phyloP scores from a whole-genome alignment of 1,140 invertebrate genomes.

The Drosophila baimaii region DNA sequence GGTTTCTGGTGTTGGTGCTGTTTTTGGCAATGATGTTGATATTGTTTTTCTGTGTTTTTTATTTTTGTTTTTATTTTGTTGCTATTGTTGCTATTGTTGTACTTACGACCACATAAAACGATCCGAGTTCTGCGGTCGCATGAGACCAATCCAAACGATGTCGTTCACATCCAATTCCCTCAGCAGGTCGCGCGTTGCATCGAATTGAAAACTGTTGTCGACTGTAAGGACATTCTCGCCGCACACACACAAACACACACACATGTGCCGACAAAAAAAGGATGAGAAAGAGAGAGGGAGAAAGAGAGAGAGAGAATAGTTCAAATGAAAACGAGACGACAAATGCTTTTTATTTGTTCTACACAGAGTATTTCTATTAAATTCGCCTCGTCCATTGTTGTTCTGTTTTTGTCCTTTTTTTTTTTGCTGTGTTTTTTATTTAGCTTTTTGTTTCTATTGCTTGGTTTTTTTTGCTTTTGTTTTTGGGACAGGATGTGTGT shows the following conservation, averaged over 20 bases:
- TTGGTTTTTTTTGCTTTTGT: not conserved
- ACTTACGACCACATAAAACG: constrained; percentile 91
- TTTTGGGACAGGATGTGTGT: constrained; percentile 25
- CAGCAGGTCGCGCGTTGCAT: constrained; percentile 89
- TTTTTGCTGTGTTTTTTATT: constrained; percentile 7
- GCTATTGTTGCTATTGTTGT: constrained; percentile 32
- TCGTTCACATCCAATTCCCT: constrained; percentile 90
- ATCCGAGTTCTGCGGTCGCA: constrained; percentile 87
- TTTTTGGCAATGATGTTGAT: constrained; percentile 24
- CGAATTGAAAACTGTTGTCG: constrained; percentile 89
- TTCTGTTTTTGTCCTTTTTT: constrained; percentile 17
- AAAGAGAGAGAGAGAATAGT: constrained; percentile 29
- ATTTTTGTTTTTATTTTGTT: not conserved
- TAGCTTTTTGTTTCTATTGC: constrained; percentile 38
- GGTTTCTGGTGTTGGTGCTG: constrained; percentile 32
- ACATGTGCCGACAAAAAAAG: constrained; percentile 30
- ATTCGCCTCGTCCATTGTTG: constrained; percentile 59
- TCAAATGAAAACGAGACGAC: constrained; percentile 58
- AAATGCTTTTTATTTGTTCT: constrained; percentile 78
- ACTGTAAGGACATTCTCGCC: constrained; percentile 84
- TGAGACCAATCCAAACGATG: constrained; percentile 90
- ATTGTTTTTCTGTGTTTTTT: not conserved
- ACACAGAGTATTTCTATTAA: constrained; percentile 67
- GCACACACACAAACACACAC: constrained; percentile 19
- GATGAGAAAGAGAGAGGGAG: constrained; percentile 8